Evolutionary conservation across 2,113 vertebrate genomes (phyloP).

Genomic region (Xiphophorus couchianus): DNA sequence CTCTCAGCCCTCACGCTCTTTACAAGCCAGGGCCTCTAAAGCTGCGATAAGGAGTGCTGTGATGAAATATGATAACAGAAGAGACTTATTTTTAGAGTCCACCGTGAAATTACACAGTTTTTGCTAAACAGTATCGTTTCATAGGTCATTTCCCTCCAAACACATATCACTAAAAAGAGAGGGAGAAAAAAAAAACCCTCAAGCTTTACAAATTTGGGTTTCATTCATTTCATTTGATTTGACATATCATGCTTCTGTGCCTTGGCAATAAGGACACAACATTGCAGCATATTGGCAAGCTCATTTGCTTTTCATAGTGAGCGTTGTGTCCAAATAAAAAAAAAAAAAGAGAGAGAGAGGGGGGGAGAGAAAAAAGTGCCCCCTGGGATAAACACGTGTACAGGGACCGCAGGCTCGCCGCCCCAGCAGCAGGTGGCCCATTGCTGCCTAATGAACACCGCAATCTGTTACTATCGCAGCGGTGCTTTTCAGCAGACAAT

Average conservation of each 20-base stretch:
- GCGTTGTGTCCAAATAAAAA: slow-evolving; percentile 89
- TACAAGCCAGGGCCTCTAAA: slow-evolving; percentile 70
- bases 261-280: slow-evolving; percentile 96
- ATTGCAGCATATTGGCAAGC: slow-evolving; percentile 99
- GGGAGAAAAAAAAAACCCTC: slow-evolving; percentile 49
- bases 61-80: slow-evolving; percentile 71
- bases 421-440: slow-evolving; percentile 99
- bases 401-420: slow-evolving; percentile 88
- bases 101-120: slow-evolving; percentile 63
- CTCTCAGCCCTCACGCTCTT: slow-evolving; percentile 62
- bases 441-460: slow-evolving; percentile 99
- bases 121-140: slow-evolving; percentile 55
- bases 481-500: slow-evolving; percentile 98
- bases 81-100: slow-evolving; percentile 64
- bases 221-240: slow-evolving; percentile 94
- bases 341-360: no score
- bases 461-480: slow-evolving; percentile 98
- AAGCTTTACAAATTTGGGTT: slow-evolving; percentile 82
- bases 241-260: slow-evolving; percentile 96
- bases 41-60: slow-evolving; percentile 67
- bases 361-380: slow-evolving; percentile 69
- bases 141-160: slow-evolving; percentile 66
- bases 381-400: slow-evolving; percentile 93
- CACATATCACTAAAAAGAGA: slow-evolving; percentile 48
- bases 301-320: slow-evolving; percentile 97